Percentiles rank a stretch among this genome's conserved stretches.
Evolutionary conservation across 2,113 vertebrate species (phyloP).

Genomic region (Laterallus jamaicensis): DNA sequence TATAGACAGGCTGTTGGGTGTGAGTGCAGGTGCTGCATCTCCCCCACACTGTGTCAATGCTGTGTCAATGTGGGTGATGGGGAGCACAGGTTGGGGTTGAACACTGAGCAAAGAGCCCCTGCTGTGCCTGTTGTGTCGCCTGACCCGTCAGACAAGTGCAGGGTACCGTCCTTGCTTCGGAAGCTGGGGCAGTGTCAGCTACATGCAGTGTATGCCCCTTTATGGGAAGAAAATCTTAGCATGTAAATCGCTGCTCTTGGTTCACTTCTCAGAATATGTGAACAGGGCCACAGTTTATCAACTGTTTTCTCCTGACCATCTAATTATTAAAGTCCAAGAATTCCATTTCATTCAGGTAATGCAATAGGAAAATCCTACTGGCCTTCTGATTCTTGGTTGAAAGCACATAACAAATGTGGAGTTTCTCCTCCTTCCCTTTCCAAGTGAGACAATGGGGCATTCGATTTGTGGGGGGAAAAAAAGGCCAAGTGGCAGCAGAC

Average conservation of each 20-base stretch:
- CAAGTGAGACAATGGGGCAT: neutral
- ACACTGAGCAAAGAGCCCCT: neutral
- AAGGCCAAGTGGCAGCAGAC: constrained; percentile 53
- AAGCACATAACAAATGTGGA: neutral
- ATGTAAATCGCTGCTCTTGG: neutral
- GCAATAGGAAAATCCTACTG: neutral
- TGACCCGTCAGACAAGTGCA: neutral
- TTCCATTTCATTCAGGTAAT: neutral
- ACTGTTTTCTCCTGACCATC: neutral
- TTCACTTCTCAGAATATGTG: neutral
- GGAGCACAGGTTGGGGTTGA: neutral
- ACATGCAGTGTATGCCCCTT: neutral
- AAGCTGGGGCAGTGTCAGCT: neutral
- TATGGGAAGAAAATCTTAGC: neutral
- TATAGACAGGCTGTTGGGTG: neutral
- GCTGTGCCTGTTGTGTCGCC: neutral
- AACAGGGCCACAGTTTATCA: neutral
- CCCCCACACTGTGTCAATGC: accelerated
- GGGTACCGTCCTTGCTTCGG: neutral
- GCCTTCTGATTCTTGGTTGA: neutral
- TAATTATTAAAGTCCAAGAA: neutral
- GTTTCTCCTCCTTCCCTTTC: neutral
- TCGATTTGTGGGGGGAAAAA: constrained; percentile 6
- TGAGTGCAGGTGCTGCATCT: neutral
- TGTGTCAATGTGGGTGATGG: neutral